Base-by-base conservation (phyloP, 2,888 invertebrate genomes). In the Drosophila niveifrons region DNA sequence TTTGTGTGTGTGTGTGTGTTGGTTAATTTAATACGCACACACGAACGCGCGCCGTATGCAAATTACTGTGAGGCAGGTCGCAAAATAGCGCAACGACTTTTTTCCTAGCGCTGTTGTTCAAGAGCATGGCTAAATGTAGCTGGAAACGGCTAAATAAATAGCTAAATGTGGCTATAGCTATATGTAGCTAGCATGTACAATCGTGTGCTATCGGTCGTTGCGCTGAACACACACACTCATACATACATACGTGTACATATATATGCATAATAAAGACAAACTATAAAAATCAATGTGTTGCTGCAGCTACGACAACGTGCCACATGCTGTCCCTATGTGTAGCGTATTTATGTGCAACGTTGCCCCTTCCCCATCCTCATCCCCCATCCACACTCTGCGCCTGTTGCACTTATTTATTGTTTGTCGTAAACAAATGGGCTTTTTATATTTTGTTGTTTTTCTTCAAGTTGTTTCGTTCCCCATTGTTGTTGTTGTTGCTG, bases 41-140 rank as follows among this genome's bases (percentile, higher is more conserved):
- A 71, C 55, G 61, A 48, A 64, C 68, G 65, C 64, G 73, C 70
- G 36, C 11, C 36, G 68, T 80, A 84, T 82, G 87, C 82, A 87
- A 85, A 85, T 75, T 75, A 71, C 41, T 76, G 82, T 84, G 88
- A 55, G 84, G 84, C 88, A 84, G 84, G 84, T 84, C 84, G 80
- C 85, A 74, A 82, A 56, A 73, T 78, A 84, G 70, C 72, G 64
- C 74, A 70, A 62, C 62, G 65, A 52, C 52, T 57, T 58, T 66
- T 74, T 68, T 23, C 23, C 57, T 66, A 56, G 46, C 70, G 44
- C 36, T 69, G 70, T 72, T 69, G 70, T 72, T 78, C 71, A 80
- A 80, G 73, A 78, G 72, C 73, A 75, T 59, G 78, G 57, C 55
- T 66, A 59, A n/a, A n/a, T n/a, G n/a, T 53, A 34, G 75, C 66